phyloP scores from a whole-genome alignment of 2,888 invertebrate species.

The Villa cingulata region DNA sequence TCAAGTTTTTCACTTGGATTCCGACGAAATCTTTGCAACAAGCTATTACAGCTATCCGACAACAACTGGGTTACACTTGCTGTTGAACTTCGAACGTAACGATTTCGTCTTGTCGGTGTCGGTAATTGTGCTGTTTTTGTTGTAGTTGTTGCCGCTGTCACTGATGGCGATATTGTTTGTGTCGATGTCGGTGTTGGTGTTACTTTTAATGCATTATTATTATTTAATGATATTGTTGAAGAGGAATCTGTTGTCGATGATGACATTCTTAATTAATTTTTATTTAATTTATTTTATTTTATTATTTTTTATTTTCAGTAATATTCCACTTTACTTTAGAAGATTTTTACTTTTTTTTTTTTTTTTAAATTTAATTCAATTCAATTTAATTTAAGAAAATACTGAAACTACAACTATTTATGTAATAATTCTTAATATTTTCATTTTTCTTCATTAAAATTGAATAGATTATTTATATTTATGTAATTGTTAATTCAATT shows the following conservation, averaged over 20 bases:
- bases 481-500: too few relatives aligned
- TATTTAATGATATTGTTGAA: too few relatives aligned
- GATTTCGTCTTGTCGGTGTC: constrained; percentile 41
- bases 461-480: too few relatives aligned
- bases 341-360: neutral
- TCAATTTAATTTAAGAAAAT: too few relatives aligned
- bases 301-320: neutral
- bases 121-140: constrained; percentile 10
- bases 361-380: too few relatives aligned
- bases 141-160: constrained; percentile 6
- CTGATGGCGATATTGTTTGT: constrained; percentile 4
- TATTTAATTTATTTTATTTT: neutral
- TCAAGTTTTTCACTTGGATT: constrained; percentile 60
- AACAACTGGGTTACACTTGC: constrained; percentile 75
- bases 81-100: constrained; percentile 64
- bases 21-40: constrained; percentile 66
- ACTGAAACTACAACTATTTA: too few relatives aligned
- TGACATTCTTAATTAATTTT: constrained; percentile 5
- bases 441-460: too few relatives aligned
- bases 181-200: constrained; percentile 10
- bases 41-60: constrained; percentile 74
- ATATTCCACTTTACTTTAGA: neutral
- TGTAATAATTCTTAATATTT: too few relatives aligned
- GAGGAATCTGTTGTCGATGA: constrained; percentile 14
- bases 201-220: constrained; percentile 7